Evolutionary conservation across 2,797 vertebrate species (phyloP).

Genomic region (Myioborus miniatus): DNA sequence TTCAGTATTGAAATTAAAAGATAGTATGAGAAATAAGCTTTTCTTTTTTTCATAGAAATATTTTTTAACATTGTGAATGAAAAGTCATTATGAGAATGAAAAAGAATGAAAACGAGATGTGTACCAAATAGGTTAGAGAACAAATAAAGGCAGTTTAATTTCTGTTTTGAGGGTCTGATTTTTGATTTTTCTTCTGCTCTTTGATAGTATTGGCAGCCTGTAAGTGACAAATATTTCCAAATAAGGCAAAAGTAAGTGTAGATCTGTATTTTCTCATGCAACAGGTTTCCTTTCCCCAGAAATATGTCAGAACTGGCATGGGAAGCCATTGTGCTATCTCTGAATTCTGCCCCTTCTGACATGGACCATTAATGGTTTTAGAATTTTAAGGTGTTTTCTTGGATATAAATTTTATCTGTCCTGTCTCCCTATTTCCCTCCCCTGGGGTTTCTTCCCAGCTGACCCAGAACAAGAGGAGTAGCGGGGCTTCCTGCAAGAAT

Average conservation of each 20-base stretch:
- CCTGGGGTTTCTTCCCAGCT: neutral
- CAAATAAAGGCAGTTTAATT: neutral
- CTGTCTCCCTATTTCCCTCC: neutral
- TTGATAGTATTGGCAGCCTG: neutral
- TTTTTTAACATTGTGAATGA: neutral
- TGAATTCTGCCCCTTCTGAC: conserved; percentile 62
- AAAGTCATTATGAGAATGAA: neutral
- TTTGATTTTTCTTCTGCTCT: neutral
- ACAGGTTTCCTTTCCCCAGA: conserved; percentile 69
- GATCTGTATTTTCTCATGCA: conserved; percentile 10
- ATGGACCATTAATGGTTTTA: conserved; percentile 43
- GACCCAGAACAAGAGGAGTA: neutral
- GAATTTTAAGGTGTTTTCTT: neutral
- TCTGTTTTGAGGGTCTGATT: neutral
- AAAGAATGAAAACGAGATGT: neutral
- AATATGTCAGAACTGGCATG: conserved; percentile 27
- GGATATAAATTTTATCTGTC: neutral
- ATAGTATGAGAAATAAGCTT: neutral
- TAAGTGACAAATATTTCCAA: neutral
- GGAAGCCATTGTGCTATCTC: conserved; percentile 37
- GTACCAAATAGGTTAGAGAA: neutral
- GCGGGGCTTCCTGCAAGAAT: neutral
- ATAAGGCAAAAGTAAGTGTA: neutral
- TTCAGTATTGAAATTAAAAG: neutral
- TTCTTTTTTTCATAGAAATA: neutral